phyloP scores from a whole-genome alignment of 2,113 vertebrate genomes.

The Callionymus lyra region DNA sequence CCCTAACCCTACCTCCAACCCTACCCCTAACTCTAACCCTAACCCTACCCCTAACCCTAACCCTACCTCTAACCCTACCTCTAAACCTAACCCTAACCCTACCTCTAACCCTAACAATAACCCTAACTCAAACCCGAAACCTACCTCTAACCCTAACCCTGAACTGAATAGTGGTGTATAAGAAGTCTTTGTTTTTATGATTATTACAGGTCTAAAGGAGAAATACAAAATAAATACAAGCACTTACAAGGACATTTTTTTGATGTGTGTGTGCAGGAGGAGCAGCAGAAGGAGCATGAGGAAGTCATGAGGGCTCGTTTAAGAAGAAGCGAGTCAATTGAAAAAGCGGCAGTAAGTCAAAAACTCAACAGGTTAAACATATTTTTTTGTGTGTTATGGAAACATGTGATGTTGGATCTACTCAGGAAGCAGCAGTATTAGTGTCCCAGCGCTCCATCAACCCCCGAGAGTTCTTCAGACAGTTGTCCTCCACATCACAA shows the following conservation, averaged over 20 bases:
- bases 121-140: no score
- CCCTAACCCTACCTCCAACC: no score
- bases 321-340: conserved; percentile 68
- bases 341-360: conserved; percentile 74
- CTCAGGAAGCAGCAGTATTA: conserved; percentile 71
- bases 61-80: no score
- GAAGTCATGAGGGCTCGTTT: conserved; percentile 66
- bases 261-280: conserved; percentile 45
- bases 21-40: no score
- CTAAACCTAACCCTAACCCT: no score
- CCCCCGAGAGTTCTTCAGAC: conserved; percentile 74
- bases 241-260: neutral
- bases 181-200: no score
- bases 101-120: no score
- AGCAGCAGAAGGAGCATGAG: conserved; percentile 68
- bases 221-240: neutral
- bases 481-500: conserved; percentile 67
- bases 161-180: no score
- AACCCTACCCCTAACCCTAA: no score
- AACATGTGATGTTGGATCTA: conserved; percentile 1
- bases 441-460: conserved; percentile 73
- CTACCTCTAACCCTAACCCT: no score
- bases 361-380: neutral
- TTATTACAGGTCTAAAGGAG: no score
- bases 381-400: neutral